phyloP scores from a whole-genome alignment of 2,888 invertebrate species.

The Herminia tarsipennalis region DNA sequence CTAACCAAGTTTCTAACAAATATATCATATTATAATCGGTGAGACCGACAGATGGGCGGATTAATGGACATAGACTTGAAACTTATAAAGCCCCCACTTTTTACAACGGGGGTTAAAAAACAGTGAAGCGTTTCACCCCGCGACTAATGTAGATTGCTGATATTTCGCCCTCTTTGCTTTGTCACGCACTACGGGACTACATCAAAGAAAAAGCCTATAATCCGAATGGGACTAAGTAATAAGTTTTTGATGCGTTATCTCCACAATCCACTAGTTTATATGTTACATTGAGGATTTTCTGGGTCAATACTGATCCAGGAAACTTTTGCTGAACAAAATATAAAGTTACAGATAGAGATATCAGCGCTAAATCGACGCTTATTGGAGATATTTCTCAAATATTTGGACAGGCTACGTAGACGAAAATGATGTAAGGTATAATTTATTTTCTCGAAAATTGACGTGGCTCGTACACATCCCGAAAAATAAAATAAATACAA shows the following conservation, averaged over 20 bases:
- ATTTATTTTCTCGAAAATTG: slow-evolving; percentile 1
- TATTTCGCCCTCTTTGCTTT: slow-evolving; percentile 47
- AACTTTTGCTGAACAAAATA: slow-evolving; percentile 28
- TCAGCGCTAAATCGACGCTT: slow-evolving; percentile 20
- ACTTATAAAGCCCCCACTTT: slow-evolving; percentile 17
- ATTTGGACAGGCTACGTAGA: not conserved
- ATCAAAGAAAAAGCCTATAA: slow-evolving; percentile 59
- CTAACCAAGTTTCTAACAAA: too few relatives aligned
- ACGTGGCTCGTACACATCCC: not conserved
- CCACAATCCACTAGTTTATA: slow-evolving; percentile 42
- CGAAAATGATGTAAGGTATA: slow-evolving; percentile 5
- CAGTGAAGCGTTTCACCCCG: slow-evolving; percentile 16
- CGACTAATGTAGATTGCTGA: slow-evolving; percentile 48
- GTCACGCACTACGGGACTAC: slow-evolving; percentile 51
- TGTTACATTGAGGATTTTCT: slow-evolving; percentile 31
- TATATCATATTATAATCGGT: too few relatives aligned
- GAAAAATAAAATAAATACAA: slow-evolving; percentile 9
- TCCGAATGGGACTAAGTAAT: slow-evolving; percentile 60
- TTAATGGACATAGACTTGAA: slow-evolving; percentile 2
- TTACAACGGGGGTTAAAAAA: slow-evolving; percentile 33
- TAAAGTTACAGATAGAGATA: slow-evolving; percentile 22
- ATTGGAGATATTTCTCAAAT: slow-evolving; percentile 18
- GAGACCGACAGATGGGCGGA: too few relatives aligned
- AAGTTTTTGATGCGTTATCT: slow-evolving; percentile 60
- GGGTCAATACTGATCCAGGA: slow-evolving; percentile 28